Evolutionary conservation across 2,888 invertebrate genomes (phyloP), one percentile per base, ranked within the genome.

Genomic region (Torymus auratus): DNA sequence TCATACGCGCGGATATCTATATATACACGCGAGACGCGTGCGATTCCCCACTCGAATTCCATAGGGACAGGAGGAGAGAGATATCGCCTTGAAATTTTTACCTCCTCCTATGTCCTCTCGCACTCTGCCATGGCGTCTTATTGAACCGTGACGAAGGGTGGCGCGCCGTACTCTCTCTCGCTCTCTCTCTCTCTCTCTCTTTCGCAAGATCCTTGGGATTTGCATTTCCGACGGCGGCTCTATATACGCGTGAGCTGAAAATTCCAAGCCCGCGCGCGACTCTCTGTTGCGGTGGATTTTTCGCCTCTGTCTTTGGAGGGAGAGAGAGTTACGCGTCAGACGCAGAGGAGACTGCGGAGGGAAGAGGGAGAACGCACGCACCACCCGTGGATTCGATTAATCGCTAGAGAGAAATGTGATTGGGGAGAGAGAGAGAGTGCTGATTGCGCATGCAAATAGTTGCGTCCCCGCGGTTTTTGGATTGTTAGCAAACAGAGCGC

Each of bases 101-200:
- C 65, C 12, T 52, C 12, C 73, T 55, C 61, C 56, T 61, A n/a
- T n/a, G 14, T 5, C 41, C 7, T 28, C 28, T 28, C 28, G 0
- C 28, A 0, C 3, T 28, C 28, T 28, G 28, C 28, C n/a, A 13
- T 55, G 58, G 71, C 75, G 69, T 80, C 75, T 80, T 80, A 80
- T 80, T 80, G 80, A 80, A 75, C 80, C 80, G 61, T 75, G 71
- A 71, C 80, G 70, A 75, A 70, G 79, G 74, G 69, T 74, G 58
- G 58, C 69, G 58, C 69, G 72, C 72, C 68, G n/a, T 72, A 62
- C 53, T 61, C 73, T 15, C 56, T 15, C 20, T 2, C n/a, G n/a
- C n/a, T n/a, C n/a, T n/a, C n/a, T n/a, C n/a, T n/a, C n/a, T n/a
- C n/a, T n/a, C n/a, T n/a, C n/a, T n/a, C n/a, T n/a, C n/a, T n/a